Evolutionary conservation across 2,888 invertebrate species (phyloP), one percentile per base, ranked within the genome.

Genomic region (Zaprionus obscuricornis): DNA sequence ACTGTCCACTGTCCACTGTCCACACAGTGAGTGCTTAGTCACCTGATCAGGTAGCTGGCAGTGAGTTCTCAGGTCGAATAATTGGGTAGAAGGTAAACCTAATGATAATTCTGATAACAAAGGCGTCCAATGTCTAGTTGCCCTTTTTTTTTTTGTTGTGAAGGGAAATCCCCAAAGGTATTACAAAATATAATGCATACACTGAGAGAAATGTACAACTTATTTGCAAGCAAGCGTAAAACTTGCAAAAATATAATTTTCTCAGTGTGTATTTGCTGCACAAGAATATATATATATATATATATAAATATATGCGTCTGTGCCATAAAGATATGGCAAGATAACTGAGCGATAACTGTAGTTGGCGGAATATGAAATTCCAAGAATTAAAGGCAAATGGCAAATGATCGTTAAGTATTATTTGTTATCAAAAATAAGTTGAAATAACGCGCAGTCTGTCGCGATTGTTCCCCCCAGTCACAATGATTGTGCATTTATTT

Each of bases 361-460:
- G 5, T n/a, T n/a, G n/a, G n/a, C 16, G 49, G 6, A 8, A 24
- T 26, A 14, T 22, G 11, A 6, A 42, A 20, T 68, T 69, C 74
- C 24, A 8, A 40, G 68, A 69, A 68, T 24, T 24, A 45, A 18
- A 20, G 33, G 31, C 5, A 51, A 29, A 40, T n/a, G n/a, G n/a
- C n/a, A n/a, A n/a, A n/a, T n/a, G n/a, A n/a, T 27, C 33, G 36
- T 1, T 50, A 34, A 33, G 33, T 59, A 42, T 18, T 59, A 22
- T 39, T 22, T 47, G 54, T 39, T 73, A 67, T 68, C 68, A 50
- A 39, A n/a, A 67, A 46, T 24, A 60, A 46, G 17, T 54, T 20
- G 36, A 54, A 71, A 67, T 52, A 67, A 42, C 33, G 17, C 40
- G 54, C 67, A 34, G 73, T 67, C 73, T 68, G 54, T 33, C n/a